phyloP scores from a whole-genome alignment of 1,140 invertebrate genomes.

The Uloborus diversus region DNA sequence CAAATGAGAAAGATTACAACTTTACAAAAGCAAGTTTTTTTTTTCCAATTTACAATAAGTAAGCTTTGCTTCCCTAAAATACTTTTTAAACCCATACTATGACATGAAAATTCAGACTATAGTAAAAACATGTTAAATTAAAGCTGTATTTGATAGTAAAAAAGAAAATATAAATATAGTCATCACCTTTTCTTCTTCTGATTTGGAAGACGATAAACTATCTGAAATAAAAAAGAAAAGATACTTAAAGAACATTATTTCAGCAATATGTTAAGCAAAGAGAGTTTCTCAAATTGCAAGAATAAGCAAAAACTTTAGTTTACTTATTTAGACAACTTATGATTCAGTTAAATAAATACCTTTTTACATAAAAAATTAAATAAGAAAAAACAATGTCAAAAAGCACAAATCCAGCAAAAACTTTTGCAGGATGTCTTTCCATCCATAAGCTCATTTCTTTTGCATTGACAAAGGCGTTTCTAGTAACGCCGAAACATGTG shows the following conservation, averaged over 20 bases:
- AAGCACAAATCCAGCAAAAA: too few species aligned
- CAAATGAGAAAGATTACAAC: background rate
- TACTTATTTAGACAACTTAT: too few species aligned
- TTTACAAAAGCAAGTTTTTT: background rate
- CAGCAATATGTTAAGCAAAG: too few species aligned
- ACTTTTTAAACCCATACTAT: background rate
- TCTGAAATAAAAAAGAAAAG: constrained; percentile 28
- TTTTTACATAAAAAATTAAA: background rate
- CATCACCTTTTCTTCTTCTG: constrained; percentile 50
- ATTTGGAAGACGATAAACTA: constrained; percentile 47
- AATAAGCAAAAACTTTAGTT: too few species aligned
- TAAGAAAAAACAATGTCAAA: too few species aligned
- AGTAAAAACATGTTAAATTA: background rate
- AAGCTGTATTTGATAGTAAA: background rate
- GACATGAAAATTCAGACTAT: background rate
- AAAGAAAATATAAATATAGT: background rate
- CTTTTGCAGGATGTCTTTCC: too few species aligned
- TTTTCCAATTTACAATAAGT: background rate
- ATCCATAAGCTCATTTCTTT: too few species aligned
- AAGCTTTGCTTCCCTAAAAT: background rate
- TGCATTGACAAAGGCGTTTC: too few species aligned
- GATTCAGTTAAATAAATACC: too few species aligned
- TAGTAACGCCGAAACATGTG: too few species aligned
- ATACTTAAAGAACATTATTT: too few species aligned
- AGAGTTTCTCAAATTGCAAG: too few species aligned